Conservation (phyloP, 2,797 vertebrate species). For the Aratinga solstitialis region DNA sequence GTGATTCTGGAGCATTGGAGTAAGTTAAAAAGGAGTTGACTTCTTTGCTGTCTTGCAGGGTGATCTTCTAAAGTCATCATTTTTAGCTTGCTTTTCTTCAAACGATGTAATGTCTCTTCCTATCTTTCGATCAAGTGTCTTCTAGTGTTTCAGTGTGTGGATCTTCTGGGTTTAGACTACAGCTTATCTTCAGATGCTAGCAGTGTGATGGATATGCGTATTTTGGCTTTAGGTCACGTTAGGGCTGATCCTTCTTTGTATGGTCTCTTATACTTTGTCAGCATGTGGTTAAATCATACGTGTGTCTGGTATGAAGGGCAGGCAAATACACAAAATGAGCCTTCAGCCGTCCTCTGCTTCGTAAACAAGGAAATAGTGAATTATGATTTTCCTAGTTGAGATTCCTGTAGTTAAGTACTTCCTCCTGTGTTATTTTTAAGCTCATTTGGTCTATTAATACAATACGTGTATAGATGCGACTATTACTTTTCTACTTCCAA, state of each 20-base stretch:
- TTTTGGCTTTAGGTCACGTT: neutral
- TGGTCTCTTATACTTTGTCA: neutral
- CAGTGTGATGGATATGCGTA: neutral
- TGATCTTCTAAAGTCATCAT: neutral
- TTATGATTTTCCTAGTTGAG: neutral
- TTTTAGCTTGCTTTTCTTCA: neutral
- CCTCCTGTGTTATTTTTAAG: neutral
- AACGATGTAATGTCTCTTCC: neutral
- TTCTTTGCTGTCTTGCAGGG: neutral
- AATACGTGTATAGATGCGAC: neutral
- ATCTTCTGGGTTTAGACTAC: neutral
- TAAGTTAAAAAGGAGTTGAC: neutral
- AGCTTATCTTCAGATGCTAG: neutral
- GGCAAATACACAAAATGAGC: neutral
- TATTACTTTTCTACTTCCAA: neutral
- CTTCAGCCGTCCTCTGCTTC: neutral
- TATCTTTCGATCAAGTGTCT: neutral
- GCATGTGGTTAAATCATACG: neutral
- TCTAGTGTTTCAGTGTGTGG: neutral
- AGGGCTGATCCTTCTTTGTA: neutral
- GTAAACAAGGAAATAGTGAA: neutral
- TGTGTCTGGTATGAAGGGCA: neutral
- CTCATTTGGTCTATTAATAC: neutral
- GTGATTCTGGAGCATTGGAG: neutral
- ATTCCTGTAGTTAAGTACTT: neutral